Evolutionary conservation across 2,888 invertebrate genomes (phyloP), one percentile per base, ranked within the genome.

Genomic region (Scaptodrosophila latifasciaeformis): DNA sequence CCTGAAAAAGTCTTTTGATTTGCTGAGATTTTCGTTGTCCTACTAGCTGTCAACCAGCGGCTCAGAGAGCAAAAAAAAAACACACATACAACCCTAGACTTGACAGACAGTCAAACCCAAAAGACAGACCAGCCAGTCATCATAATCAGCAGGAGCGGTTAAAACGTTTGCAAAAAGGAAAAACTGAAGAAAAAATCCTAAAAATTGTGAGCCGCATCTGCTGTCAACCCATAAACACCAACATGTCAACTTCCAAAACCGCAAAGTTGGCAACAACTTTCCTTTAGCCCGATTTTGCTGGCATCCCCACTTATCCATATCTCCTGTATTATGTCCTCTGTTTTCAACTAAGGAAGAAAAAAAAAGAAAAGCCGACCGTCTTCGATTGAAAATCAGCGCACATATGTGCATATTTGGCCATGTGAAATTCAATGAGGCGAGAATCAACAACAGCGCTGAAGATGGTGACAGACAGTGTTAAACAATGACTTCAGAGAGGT

Each of bases 191-290:
- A 30, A 29, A 35, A 24, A 24, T 24, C 24, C 7, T 3, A 24
- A 24, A 24, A 7, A 24, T 24, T 24, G 3, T 24, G 24, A 24
- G 24, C 24, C 24, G 7, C 24, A 24, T 42, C 46, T 52, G 57
- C 67, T 70, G 49, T 78, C 71, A 75, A 70, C 75, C 63, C 70
- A 70, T 78, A 72, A 75, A 70, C 67, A 75, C 68, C 81, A 78
- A 78, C 72, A 78, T 78, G 78, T 78, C 76, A 81, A 78, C 78
- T 70, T 68, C 76, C 74, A 77, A 80, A 80, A 70, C 80, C 77
- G 74, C 75, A 79, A 79, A 79, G 70, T 79, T 76, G 67, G 69
- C 79, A 75, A 76, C 78, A 78, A 78, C 62, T 74, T 71, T 67
- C 44, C 43, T 45, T 17, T 4, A 3, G 6, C 21, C 37, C 44